phyloP scores from a whole-genome alignment of 2,797 vertebrate species.

The Anniella stebbinsi region DNA sequence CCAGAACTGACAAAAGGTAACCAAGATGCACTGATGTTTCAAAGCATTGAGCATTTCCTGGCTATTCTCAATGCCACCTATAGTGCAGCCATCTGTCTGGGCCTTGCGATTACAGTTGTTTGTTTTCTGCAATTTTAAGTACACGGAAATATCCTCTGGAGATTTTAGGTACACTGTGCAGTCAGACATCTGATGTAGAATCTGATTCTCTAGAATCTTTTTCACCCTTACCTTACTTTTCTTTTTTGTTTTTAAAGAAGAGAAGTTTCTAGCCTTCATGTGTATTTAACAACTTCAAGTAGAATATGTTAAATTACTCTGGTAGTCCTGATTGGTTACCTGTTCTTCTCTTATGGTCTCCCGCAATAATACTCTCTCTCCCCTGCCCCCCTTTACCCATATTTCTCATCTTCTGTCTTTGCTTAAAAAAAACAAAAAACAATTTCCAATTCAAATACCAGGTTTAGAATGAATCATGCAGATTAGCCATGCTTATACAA shows the following conservation, averaged over 20 bases:
- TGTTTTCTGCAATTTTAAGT: neutral
- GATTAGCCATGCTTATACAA: neutral
- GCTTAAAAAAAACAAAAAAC: too few species aligned
- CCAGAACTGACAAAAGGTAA: neutral
- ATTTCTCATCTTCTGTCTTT: too few species aligned
- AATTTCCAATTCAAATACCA: too few species aligned
- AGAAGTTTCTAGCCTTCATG: neutral
- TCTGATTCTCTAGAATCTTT: neutral
- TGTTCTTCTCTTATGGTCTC: too few species aligned
- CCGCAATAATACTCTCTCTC: too few species aligned
- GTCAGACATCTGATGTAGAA: neutral
- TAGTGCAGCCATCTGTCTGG: neutral
- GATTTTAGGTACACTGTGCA: neutral
- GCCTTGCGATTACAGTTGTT: neutral
- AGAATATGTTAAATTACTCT: too few species aligned
- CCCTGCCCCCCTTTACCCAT: too few species aligned
- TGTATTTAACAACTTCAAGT: neutral
- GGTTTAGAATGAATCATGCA: neutral
- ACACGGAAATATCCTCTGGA: too few species aligned
- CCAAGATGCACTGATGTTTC: neutral
- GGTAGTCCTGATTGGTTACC: too few species aligned
- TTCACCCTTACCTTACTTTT: neutral
- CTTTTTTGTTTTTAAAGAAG: neutral
- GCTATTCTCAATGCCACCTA: neutral
- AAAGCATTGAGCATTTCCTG: neutral